These are phyloP conservation scores for Dryocosmus kuriphilus DNA, from an alignment of 2,888 invertebrate species.

Conservation along the genomic window DNA sequence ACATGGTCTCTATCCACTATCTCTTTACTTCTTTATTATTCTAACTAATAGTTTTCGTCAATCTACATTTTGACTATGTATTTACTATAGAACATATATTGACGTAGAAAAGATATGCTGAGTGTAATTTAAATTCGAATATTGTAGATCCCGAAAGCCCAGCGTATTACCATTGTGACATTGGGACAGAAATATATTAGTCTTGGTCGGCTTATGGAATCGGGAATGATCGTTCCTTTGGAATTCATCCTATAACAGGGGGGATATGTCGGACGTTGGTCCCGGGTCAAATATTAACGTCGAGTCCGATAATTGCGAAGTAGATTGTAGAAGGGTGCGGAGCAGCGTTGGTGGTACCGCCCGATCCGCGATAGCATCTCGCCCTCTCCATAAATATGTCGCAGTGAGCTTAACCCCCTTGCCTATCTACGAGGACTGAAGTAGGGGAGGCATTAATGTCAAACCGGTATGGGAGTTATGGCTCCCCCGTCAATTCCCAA, in stretches of 20 bases:
- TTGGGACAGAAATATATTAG: constrained; percentile 33
- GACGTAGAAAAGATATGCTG: neutral
- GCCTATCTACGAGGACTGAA: constrained; percentile 75
- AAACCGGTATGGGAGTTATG: constrained; percentile 77
- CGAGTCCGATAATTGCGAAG: constrained; percentile 77
- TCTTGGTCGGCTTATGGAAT: constrained; percentile 22
- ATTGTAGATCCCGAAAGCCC: constrained; percentile 3
- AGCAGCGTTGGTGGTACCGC: constrained; percentile 52
- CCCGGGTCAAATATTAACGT: constrained; percentile 76
- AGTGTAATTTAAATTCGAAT: constrained; percentile 6
- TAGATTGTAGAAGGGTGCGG: constrained; percentile 73
- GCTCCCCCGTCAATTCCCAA: constrained; percentile 78
- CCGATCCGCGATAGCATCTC: constrained; percentile 74
- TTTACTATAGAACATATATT: neutral
- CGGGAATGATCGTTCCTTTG: constrained; percentile 32
- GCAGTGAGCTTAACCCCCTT: constrained; percentile 77
- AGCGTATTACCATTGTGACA: constrained; percentile 11
- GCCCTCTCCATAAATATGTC: constrained; percentile 78
- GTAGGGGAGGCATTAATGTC: constrained; percentile 77
- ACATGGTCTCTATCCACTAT: too few relatives aligned
- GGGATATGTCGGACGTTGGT: constrained; percentile 55
- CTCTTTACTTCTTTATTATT: too few relatives aligned
- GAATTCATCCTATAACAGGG: constrained; percentile 24
- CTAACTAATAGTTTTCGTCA: too few relatives aligned
- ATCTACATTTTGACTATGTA: too few relatives aligned